These are phyloP conservation scores for Ibycter americanus DNA, from an alignment of 2,797 vertebrate genomes.

Conservation along the genomic window DNA sequence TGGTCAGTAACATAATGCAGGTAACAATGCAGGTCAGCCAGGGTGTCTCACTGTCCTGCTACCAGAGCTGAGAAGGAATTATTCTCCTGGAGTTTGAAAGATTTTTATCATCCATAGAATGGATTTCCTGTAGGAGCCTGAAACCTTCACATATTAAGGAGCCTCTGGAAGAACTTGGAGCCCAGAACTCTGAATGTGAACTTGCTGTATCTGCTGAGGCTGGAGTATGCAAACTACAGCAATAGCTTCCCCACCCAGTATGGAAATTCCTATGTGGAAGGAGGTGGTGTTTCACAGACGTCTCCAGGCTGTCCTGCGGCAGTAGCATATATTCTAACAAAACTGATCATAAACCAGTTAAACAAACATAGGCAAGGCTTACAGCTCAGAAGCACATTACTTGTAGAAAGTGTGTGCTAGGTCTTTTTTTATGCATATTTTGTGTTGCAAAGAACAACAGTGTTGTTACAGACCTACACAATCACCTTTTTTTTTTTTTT, in stretches of 20 bases:
- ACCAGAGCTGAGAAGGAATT: neutral
- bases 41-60: neutral
- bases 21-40: neutral
- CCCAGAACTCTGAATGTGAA: neutral
- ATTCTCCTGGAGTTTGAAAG: neutral
- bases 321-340: neutral
- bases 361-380: neutral
- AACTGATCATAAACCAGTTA: neutral
- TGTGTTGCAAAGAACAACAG: neutral
- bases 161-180: neutral
- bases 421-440: neutral
- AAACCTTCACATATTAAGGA: neutral
- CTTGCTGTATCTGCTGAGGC: rapidly evolving
- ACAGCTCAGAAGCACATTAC: neutral
- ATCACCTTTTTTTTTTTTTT: neutral
- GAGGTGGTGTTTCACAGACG: neutral
- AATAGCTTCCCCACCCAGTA: neutral
- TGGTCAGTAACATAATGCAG: neutral
- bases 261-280: neutral
- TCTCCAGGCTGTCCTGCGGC: neutral
- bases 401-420: neutral
- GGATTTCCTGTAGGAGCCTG: neutral
- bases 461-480: neutral
- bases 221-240: neutral
- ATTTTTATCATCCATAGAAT: neutral